These are phyloP conservation scores for Podargus strigoides DNA, from an alignment of 2,797 vertebrate species.

Conservation along the genomic window DNA sequence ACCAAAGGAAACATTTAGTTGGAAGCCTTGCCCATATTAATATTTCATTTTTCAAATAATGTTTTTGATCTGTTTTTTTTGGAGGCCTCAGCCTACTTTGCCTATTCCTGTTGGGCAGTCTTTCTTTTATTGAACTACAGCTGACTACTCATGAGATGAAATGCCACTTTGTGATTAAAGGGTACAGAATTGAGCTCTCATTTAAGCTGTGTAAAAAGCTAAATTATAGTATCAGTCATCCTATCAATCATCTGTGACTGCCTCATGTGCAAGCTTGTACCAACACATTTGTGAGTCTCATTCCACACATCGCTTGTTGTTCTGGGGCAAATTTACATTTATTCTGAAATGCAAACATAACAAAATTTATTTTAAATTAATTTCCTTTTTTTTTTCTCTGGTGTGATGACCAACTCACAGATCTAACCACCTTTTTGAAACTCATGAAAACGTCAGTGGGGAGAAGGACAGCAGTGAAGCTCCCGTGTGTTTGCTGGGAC, in stretches of 20 bases:
- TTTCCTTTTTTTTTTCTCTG: neutral
- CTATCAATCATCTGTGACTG: slow-evolving; percentile 27
- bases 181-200: slow-evolving; percentile 17
- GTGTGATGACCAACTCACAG: neutral
- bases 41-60: slow-evolving; percentile 57
- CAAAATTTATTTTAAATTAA: neutral
- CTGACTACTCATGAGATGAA: slow-evolving; percentile 28
- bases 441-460: neutral
- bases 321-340: neutral
- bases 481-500: neutral
- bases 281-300: neutral
- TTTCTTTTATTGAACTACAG: slow-evolving; percentile 21
- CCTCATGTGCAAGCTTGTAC: neutral
- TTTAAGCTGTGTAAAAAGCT: slow-evolving; percentile 33
- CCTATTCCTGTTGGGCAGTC: slow-evolving; percentile 1
- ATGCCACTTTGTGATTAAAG: slow-evolving; percentile 35
- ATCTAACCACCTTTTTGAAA: neutral
- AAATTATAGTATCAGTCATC: slow-evolving; percentile 13
- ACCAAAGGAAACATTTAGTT: slow-evolving; percentile 50
- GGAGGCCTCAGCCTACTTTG: slow-evolving; percentile 23
- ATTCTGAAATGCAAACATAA: neutral
- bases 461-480: neutral
- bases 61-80: slow-evolving; percentile 41
- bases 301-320: neutral
- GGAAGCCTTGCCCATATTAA: slow-evolving; percentile 42